Conservation (phyloP, 2,797 vertebrate species). For the Dendrocincla tyrannina region DNA sequence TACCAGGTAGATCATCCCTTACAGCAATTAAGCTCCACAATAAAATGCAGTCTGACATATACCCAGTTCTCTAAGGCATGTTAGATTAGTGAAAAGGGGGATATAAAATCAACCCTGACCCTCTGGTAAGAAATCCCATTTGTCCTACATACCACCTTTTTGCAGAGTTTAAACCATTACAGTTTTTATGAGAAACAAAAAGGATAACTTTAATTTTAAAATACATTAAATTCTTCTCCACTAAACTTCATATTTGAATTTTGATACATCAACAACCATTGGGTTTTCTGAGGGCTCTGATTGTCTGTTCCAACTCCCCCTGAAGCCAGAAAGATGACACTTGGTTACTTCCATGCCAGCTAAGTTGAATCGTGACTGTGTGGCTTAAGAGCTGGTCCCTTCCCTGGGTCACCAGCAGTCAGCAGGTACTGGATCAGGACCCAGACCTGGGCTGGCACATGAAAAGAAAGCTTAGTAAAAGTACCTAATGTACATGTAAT, state of each 20-base stretch:
- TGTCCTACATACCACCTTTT: background rate
- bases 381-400: background rate
- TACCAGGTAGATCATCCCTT: constrained; percentile 29
- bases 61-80: constrained; percentile 10
- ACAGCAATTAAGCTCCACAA: constrained; percentile 40
- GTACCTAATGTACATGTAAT: background rate
- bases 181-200: background rate
- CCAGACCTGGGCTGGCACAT: fast-evolving
- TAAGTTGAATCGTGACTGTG: fast-evolving
- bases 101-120: constrained; percentile 3
- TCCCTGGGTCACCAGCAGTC: background rate
- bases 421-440: background rate
- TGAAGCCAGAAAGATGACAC: background rate
- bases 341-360: background rate
- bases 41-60: background rate
- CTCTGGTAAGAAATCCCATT: background rate
- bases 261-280: fast-evolving
- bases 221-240: background rate
- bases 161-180: background rate
- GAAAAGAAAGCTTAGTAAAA: background rate
- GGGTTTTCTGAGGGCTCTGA: background rate
- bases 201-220: background rate
- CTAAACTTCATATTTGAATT: background rate
- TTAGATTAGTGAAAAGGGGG: background rate
- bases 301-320: background rate